A percentile compares a stretch with the other conserved stretches of the same genome.
Evolutionary conservation across 2,113 vertebrate species (phyloP).

Genomic region (Raja brachyura): DNA sequence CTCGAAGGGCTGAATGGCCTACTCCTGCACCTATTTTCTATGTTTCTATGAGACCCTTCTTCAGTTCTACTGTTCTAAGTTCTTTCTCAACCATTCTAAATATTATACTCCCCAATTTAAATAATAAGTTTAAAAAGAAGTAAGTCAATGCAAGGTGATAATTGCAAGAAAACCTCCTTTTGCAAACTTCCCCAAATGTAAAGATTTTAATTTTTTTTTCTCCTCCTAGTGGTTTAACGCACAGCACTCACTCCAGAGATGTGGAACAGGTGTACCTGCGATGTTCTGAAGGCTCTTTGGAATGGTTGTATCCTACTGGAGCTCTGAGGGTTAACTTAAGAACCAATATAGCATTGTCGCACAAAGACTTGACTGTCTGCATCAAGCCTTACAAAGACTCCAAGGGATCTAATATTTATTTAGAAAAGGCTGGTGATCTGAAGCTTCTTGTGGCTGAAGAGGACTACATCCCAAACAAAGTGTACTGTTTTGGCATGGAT

Average conservation of each 20-base stretch:
- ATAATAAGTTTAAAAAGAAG: neutral
- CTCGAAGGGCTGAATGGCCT: too few relatives aligned
- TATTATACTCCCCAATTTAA: too few relatives aligned
- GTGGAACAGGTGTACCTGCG: slow-evolving; percentile 97
- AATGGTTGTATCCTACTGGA: slow-evolving; percentile 94
- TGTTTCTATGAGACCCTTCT: too few relatives aligned
- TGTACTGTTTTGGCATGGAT: slow-evolving; percentile 78
- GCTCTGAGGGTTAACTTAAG: slow-evolving; percentile 91
- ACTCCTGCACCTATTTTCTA: too few relatives aligned
- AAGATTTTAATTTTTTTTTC: slow-evolving; percentile 30
- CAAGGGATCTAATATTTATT: slow-evolving; percentile 89
- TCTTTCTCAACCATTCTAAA: neutral
- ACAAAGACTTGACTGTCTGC: slow-evolving; percentile 78
- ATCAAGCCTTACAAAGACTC: slow-evolving; percentile 80
- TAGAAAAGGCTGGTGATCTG: slow-evolving; percentile 85
- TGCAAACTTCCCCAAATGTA: neutral
- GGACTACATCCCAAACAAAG: slow-evolving; percentile 60
- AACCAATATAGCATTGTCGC: slow-evolving; percentile 71
- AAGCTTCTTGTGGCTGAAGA: slow-evolving; percentile 75
- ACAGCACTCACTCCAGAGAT: slow-evolving; percentile 82
- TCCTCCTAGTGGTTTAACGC: slow-evolving; percentile 75
- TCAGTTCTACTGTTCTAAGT: too few relatives aligned
- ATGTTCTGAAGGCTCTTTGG: slow-evolving; percentile 79
- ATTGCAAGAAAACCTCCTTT: neutral
- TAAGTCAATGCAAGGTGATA: neutral